A percentile compares a stretch with the other conserved stretches of the same genome.
phyloP scores from a whole-genome alignment of 1,140 invertebrate genomes.

The Drosophila oshimai region DNA sequence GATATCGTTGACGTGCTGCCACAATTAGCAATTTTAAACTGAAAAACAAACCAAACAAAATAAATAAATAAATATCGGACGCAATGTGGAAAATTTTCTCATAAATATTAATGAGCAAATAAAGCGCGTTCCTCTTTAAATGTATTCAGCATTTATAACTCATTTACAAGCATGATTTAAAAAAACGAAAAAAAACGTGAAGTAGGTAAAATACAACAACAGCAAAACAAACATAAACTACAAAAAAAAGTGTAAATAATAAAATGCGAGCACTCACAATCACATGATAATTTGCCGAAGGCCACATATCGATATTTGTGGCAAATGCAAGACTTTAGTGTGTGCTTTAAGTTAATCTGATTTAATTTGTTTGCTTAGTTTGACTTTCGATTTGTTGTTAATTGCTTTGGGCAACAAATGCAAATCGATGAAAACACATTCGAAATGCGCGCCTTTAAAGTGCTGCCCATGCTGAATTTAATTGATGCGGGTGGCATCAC shows the following conservation, averaged over 20 bases:
- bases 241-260: slow-evolving; percentile 30
- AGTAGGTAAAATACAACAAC: not conserved
- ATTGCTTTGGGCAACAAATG: slow-evolving; percentile 37
- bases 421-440: not conserved
- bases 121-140: slow-evolving; percentile 1
- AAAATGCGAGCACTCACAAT: slow-evolving; percentile 37
- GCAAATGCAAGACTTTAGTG: slow-evolving; percentile 29
- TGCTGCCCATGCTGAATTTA: not conserved
- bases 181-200: not conserved
- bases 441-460: slow-evolving; percentile 12
- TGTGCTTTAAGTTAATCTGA: slow-evolving; percentile 10
- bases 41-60: not conserved
- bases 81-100: slow-evolving; percentile 40
- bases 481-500: not conserved
- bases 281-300: slow-evolving; percentile 63
- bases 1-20: slow-evolving; percentile 31
- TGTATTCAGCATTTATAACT: not conserved
- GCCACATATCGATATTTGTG: slow-evolving; percentile 46
- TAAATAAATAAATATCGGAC: not conserved
- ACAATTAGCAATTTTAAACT: slow-evolving; percentile 54
- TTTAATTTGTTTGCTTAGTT: slow-evolving; percentile 28
- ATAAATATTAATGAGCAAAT: slow-evolving; percentile 45
- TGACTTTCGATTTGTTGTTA: slow-evolving; percentile 41
- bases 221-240: slow-evolving; percentile 9
- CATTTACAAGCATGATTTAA: slow-evolving; percentile 13